Conservation (phyloP, 2,797 vertebrate genomes). For the Mormyrops boulengeri region DNA sequence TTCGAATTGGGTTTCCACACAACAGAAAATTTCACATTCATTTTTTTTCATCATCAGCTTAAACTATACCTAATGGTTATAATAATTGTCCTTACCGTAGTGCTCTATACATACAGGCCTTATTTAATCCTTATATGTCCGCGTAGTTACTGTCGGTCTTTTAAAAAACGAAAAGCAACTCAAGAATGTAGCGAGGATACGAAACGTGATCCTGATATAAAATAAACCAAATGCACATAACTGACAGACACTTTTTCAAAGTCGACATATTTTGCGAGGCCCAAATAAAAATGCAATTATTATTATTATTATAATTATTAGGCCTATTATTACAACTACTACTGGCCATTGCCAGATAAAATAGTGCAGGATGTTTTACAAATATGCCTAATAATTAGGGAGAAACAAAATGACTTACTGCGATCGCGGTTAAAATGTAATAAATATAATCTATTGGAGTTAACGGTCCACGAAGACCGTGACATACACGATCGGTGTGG, state of each 20-base stretch:
- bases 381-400: background rate
- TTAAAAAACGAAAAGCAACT: background rate
- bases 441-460: background rate
- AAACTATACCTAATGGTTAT: background rate
- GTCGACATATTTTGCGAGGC: background rate
- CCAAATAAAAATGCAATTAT: background rate
- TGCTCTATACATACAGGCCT: background rate
- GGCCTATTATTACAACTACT: background rate
- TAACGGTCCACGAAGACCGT: background rate
- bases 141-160: background rate
- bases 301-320: constrained; percentile 3
- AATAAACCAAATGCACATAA: constrained; percentile 9
- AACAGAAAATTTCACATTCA: background rate
- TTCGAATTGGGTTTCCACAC: background rate
- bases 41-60: background rate
- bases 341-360: background rate
- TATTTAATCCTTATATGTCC: background rate
- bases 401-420: constrained; percentile 2
- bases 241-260: background rate
- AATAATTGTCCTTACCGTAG: background rate
- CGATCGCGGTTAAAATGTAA: background rate
- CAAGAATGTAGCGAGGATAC: background rate
- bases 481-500: background rate
- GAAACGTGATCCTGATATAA: background rate
- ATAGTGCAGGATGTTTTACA: background rate